Evolutionary conservation across 2,113 vertebrate genomes (phyloP).

Genomic region (Lophius piscatorius): DNA sequence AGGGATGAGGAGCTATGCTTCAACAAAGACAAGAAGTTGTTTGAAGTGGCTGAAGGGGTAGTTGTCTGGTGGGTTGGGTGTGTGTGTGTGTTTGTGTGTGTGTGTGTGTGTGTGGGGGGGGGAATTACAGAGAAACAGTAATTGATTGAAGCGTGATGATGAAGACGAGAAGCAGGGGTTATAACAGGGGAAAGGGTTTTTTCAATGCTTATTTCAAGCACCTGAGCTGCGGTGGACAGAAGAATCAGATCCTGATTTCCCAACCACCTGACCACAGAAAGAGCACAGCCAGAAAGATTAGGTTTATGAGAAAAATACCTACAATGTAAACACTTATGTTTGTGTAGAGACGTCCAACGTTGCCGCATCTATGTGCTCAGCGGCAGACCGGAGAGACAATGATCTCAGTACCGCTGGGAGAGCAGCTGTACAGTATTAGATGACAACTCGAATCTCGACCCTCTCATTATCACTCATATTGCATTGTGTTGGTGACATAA

Average conservation of each 20-base stretch:
- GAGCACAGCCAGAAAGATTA: neutral
- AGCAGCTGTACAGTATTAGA: constrained; percentile 64
- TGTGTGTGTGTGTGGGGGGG: too few species aligned
- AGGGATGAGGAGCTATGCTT: constrained; percentile 61
- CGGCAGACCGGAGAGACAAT: constrained; percentile 43
- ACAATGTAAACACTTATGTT: constrained; percentile 51
- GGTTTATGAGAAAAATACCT: neutral
- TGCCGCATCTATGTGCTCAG: constrained; percentile 11
- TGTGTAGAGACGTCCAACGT: constrained; percentile 11
- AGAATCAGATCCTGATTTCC: constrained; percentile 18
- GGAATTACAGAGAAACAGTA: constrained; percentile 45
- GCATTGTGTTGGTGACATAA: constrained; percentile 60
- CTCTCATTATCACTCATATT: constrained; percentile 54
- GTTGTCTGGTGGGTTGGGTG: constrained; percentile 3
- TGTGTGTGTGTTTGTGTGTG: too few species aligned
- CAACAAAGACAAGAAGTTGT: constrained; percentile 59
- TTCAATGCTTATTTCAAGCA: constrained; percentile 16
- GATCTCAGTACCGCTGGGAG: constrained; percentile 44
- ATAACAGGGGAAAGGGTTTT: constrained; percentile 20
- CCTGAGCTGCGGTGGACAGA: neutral
- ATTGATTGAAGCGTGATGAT: constrained; percentile 35
- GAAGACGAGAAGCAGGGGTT: constrained; percentile 19
- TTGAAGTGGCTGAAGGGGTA: constrained; percentile 49
- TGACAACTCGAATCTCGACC: constrained; percentile 45
- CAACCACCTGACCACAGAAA: constrained; percentile 7